Conservation (phyloP, 23 tunicate genomes). For the Halocynthia aurantium region DNA sequence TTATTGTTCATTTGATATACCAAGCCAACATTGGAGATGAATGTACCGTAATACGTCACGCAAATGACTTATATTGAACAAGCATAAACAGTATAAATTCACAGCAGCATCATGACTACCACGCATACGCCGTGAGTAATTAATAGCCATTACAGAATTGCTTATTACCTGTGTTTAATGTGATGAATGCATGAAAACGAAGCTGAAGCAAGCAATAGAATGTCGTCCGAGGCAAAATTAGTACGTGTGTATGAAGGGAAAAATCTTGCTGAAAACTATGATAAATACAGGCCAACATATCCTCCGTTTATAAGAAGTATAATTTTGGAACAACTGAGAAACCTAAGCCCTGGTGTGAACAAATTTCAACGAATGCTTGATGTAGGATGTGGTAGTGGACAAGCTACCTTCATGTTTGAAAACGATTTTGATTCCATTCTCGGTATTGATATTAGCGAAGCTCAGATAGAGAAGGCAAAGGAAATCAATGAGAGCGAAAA, state of each 20-base stretch:
- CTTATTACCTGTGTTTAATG: no score
- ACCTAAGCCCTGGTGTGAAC: neutral
- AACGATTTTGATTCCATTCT: neutral
- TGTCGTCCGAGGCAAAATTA: neutral
- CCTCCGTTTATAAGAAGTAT: neutral
- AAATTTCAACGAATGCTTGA: neutral
- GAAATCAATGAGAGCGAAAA: neutral
- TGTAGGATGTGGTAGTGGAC: conserved; percentile 3
- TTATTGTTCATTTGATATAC: no score
- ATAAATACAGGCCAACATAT: neutral
- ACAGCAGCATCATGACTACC: no score
- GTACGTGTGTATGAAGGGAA: neutral
- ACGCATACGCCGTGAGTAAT: no score
- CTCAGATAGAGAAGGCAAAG: neutral
- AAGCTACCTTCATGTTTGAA: neutral
- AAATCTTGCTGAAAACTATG: conserved; percentile 4
- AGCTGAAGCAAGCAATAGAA: no score
- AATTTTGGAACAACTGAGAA: neutral
- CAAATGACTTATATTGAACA: no score
- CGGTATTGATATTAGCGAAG: conserved; percentile 4
- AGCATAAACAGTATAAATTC: no score
- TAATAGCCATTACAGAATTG: no score
- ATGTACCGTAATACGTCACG: no score
- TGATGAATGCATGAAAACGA: no score
- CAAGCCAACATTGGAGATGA: no score